Conservation (phyloP, 2,113 vertebrate species). For the cattle (Bos taurus) region DNA sequence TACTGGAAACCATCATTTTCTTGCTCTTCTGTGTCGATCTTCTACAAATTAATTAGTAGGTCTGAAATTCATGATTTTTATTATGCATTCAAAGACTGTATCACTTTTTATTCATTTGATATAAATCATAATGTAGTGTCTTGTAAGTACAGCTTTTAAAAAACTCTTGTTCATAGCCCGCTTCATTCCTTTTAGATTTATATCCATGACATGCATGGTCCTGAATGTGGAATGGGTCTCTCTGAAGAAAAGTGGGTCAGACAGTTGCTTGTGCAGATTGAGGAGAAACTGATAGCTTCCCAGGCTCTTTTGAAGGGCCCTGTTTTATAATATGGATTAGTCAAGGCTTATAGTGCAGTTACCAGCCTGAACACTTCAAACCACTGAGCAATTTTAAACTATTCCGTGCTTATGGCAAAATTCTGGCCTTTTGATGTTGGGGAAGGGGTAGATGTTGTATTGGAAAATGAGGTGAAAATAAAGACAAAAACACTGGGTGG, state of each 20-base stretch:
- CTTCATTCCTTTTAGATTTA: conserved; percentile 73
- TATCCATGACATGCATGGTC: conserved; percentile 55
- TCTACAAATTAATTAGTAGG: conserved; percentile 72
- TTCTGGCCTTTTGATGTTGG: conserved; percentile 59
- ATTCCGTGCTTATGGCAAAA: conserved; percentile 58
- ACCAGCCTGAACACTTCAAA: conserved; percentile 51
- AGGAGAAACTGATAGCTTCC: conserved; percentile 7
- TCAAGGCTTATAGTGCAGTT: conserved; percentile 51
- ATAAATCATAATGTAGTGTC: conserved; percentile 61
- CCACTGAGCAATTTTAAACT: conserved; percentile 52
- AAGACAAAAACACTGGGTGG: not conserved
- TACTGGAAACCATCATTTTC: conserved; percentile 36
- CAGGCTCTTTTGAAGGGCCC: conserved; percentile 52
- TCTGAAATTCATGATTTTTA: conserved; percentile 73
- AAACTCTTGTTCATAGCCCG: conserved; percentile 64
- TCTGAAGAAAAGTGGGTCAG: conserved; percentile 75
- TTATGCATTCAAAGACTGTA: conserved; percentile 72
- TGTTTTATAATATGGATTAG: conserved; percentile 66
- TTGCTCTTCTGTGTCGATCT: conserved; percentile 53
- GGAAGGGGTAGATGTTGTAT: conserved; percentile 8
- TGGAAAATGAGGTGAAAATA: conserved; percentile 34
- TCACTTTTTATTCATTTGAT: conserved; percentile 75
- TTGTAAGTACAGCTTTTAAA: conserved; percentile 37
- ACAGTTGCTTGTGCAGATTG: conserved; percentile 62
- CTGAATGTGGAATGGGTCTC: conserved; percentile 70